Evolutionary conservation across 2,888 invertebrate genomes (phyloP).

Genomic region (Acrobasis suavella): DNA sequence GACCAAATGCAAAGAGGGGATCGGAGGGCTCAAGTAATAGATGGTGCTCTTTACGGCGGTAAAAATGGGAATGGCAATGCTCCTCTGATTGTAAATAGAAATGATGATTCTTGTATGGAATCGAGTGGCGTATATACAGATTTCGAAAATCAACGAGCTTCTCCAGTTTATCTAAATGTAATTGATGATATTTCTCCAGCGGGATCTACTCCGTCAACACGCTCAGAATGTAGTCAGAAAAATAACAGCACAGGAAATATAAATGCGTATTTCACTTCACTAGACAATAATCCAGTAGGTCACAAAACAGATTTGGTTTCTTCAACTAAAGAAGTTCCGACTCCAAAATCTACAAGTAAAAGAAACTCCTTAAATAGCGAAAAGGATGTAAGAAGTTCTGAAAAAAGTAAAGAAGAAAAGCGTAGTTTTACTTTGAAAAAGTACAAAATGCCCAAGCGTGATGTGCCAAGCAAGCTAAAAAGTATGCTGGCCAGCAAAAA

Average conservation of each 20-base stretch:
- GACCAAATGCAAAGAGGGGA: slow-evolving; percentile 87
- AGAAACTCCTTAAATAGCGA: slow-evolving; percentile 72
- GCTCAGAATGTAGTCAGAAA: slow-evolving; percentile 78
- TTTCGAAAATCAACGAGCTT: slow-evolving; percentile 85
- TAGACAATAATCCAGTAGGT: slow-evolving; percentile 54
- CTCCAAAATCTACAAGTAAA: slow-evolving; percentile 69
- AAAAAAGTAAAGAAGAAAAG: slow-evolving; percentile 79
- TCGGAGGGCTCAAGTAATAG: slow-evolving; percentile 91
- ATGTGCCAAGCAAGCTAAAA: slow-evolving; percentile 89
- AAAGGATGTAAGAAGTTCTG: slow-evolving; percentile 59
- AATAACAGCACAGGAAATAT: slow-evolving; percentile 61
- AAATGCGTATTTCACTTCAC: slow-evolving; percentile 55
- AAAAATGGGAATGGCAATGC: slow-evolving; percentile 81
- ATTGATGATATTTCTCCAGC: slow-evolving; percentile 88
- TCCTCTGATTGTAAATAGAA: slow-evolving; percentile 79
- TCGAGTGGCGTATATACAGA: slow-evolving; percentile 95
- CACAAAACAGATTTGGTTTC: slow-evolving; percentile 50
- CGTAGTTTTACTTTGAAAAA: slow-evolving; percentile 84
- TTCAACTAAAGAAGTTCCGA: slow-evolving; percentile 55
- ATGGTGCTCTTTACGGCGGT: slow-evolving; percentile 93
- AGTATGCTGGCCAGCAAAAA: slow-evolving; percentile 85
- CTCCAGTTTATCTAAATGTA: slow-evolving; percentile 78
- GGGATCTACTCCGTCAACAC: slow-evolving; percentile 80
- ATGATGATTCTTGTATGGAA: slow-evolving; percentile 92
- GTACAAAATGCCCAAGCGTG: slow-evolving; percentile 90